Conservation (phyloP, 2,113 vertebrate species). For the Indicator maculatus region DNA sequence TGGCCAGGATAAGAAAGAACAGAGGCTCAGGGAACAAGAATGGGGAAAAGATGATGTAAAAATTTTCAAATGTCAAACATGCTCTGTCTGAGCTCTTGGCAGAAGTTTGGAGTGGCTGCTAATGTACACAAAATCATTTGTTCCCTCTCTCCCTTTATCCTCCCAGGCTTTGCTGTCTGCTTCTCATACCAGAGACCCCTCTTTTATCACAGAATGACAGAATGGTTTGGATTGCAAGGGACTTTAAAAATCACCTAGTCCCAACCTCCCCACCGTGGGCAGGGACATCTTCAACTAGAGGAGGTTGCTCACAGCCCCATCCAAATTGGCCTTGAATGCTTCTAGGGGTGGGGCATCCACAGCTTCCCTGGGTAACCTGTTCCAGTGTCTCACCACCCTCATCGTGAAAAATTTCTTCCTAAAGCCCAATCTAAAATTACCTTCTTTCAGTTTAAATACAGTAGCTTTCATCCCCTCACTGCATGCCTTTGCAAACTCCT, state of each 20-base stretch:
- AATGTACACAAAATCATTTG: background rate
- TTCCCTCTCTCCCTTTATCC: background rate
- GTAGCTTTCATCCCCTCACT: background rate
- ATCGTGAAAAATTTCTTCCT: background rate
- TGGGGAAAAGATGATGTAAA: slow-evolving; percentile 49
- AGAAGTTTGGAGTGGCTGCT: background rate
- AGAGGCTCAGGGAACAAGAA: slow-evolving; percentile 11
- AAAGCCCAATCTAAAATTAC: background rate
- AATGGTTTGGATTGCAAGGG: background rate
- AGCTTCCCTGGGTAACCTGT: background rate
- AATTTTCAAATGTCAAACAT: slow-evolving; percentile 31
- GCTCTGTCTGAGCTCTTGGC: slow-evolving; percentile 17
- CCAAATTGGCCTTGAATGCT: background rate
- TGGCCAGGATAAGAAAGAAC: slow-evolving; percentile 43
- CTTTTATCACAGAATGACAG: background rate
- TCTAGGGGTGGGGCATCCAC: background rate
- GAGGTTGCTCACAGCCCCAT: background rate
- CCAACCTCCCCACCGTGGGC: too few species aligned
- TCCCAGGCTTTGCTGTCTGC: background rate
- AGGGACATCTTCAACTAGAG: background rate
- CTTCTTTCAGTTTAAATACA: background rate
- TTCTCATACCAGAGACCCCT: background rate
- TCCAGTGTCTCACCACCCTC: background rate
- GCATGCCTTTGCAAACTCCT: background rate
- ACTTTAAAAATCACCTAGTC: background rate